phyloP scores from a whole-genome alignment of 2,888 invertebrate genomes.

The Tetropium fuscum region DNA sequence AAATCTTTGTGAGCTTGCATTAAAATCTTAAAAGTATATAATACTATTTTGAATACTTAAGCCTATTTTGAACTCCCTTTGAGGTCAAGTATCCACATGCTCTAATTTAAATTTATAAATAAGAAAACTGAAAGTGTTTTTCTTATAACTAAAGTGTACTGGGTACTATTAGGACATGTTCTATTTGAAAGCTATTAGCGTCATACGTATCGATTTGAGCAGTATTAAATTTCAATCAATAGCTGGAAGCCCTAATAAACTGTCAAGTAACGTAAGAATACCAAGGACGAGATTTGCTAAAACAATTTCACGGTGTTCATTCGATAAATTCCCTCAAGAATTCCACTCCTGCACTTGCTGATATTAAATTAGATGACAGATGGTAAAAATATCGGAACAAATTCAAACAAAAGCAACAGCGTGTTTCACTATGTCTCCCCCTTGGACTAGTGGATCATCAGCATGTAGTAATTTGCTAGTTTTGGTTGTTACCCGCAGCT shows the following conservation, averaged over 20 bases:
- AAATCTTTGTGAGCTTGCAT: no score
- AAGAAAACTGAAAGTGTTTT: no score
- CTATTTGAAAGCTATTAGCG: constrained; percentile 10
- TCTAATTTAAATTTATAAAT: no score
- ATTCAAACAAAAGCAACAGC: constrained; percentile 34
- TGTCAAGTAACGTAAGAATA: constrained; percentile 51
- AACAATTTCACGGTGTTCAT: constrained; percentile 55
- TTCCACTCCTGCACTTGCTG: constrained; percentile 34
- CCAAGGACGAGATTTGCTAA: constrained; percentile 55
- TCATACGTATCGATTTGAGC: constrained; percentile 21
- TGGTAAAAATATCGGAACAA: constrained; percentile 49
- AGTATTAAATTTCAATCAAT: constrained; percentile 52
- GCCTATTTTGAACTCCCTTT: no score
- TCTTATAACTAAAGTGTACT: not conserved
- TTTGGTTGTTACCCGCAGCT: constrained; percentile 35
- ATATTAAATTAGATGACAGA: constrained; percentile 55
- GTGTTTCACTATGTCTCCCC: constrained; percentile 33
- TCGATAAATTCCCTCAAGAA: constrained; percentile 36
- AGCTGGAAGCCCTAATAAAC: constrained; percentile 47
- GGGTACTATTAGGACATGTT: not conserved
- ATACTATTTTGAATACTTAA: no score
- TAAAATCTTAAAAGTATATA: no score
- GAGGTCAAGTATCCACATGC: no score
- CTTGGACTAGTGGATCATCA: constrained; percentile 9
- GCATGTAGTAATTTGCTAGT: constrained; percentile 39